Conservation (phyloP, 2,797 vertebrate species). For the Melanotaenia nigrans region DNA sequence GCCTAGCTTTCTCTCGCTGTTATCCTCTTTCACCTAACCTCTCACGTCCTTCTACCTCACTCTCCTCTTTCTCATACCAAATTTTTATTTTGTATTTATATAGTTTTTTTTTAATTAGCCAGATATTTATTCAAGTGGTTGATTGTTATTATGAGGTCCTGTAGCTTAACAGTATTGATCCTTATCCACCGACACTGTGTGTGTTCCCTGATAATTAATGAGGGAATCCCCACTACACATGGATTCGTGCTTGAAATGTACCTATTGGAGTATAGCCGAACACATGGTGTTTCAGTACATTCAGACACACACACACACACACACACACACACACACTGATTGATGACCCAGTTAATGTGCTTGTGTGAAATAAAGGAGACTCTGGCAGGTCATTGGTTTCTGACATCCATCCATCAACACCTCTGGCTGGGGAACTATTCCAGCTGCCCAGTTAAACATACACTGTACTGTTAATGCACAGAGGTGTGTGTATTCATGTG, state of each 20-base stretch:
- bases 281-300: slow-evolving; percentile 13
- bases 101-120: too few relatives aligned
- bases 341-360: slow-evolving; percentile 65
- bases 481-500: slow-evolving; percentile 9
- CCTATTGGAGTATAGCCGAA: slow-evolving; percentile 9
- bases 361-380: slow-evolving; percentile 65
- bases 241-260: slow-evolving; percentile 19
- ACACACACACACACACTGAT: slow-evolving; percentile 36
- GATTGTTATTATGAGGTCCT: slow-evolving; percentile 44
- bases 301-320: slow-evolving; percentile 6
- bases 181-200: too few relatives aligned
- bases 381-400: slow-evolving; percentile 58
- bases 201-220: slow-evolving; percentile 16
- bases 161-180: slow-evolving; percentile 35
- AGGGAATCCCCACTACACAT: slow-evolving; percentile 5
- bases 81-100: too few relatives aligned
- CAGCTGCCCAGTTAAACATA: slow-evolving; percentile 66
- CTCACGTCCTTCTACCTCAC: too few relatives aligned
- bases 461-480: slow-evolving; percentile 51
- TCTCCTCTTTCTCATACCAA: too few relatives aligned
- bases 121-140: slow-evolving; percentile 71
- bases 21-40: too few relatives aligned
- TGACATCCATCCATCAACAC: slow-evolving; percentile 71
- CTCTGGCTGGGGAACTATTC: slow-evolving; percentile 55
- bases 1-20: too few relatives aligned